Conservation (phyloP, 2,113 vertebrate genomes). For the Hippoglossus stenolepis region DNA sequence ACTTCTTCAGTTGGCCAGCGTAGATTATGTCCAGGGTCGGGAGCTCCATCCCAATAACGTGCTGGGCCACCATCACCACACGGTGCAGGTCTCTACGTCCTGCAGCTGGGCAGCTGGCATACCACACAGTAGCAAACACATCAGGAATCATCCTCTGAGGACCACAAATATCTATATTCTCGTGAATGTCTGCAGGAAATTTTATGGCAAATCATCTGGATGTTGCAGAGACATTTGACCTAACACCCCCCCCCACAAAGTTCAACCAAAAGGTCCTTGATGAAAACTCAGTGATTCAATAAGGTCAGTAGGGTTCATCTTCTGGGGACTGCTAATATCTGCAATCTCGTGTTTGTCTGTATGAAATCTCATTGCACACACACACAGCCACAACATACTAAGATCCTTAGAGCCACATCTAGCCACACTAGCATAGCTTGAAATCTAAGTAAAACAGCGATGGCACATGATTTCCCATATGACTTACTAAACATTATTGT, state of each 20-base stretch:
- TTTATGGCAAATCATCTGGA: neutral
- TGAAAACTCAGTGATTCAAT: neutral
- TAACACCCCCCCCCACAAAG: neutral
- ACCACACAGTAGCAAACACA: neutral
- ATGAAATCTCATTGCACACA: too few species aligned
- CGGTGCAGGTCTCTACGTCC: too few species aligned
- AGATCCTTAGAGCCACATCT: neutral
- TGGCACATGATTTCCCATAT: constrained; percentile 20
- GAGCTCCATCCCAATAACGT: too few species aligned
- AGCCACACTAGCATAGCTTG: neutral
- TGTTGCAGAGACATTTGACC: neutral
- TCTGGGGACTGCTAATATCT: neutral
- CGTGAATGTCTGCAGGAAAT: too few species aligned
- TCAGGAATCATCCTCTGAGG: neutral
- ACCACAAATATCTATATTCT: neutral
- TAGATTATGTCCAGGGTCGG: too few species aligned
- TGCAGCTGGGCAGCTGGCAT: too few species aligned
- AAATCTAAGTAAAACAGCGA: neutral
- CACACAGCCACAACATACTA: neutral
- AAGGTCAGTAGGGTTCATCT: neutral
- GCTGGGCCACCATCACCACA: too few species aligned
- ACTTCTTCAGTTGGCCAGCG: too few species aligned
- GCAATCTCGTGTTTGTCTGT: too few species aligned
- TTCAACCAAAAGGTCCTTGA: neutral
- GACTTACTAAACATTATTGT: constrained; percentile 43